phyloP scores from a whole-genome alignment of 2,888 invertebrate genomes.

The Opisthograptis luteolata region DNA sequence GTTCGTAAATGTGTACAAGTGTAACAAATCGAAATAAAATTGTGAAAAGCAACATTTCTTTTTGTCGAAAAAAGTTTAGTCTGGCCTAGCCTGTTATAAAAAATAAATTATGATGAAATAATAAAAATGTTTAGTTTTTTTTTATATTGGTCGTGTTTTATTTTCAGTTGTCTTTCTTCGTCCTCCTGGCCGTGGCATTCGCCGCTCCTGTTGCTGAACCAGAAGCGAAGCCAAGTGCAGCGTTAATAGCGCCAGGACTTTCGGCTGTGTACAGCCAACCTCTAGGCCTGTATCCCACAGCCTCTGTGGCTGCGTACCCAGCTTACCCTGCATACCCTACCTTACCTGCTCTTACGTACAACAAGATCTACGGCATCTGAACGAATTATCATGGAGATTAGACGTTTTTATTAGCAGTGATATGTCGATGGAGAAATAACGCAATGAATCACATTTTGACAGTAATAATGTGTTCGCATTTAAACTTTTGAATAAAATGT shows the following conservation, averaged over 20 bases:
- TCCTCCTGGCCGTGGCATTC: conserved; percentile 47
- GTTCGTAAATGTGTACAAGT: too few species aligned
- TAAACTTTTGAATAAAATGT: neutral
- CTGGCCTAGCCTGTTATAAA: too few species aligned
- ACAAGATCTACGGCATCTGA: conserved; percentile 44
- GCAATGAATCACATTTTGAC: conserved; percentile 52
- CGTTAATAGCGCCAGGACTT: conserved; percentile 10
- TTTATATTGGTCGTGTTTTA: too few species aligned
- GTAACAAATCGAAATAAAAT: too few species aligned
- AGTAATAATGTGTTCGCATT: conserved; percentile 32
- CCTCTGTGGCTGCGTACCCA: conserved; percentile 22
- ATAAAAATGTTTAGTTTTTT: too few species aligned
- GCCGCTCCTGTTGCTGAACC: conserved; percentile 57
- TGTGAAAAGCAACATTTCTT: too few species aligned
- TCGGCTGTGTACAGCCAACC: conserved; percentile 39
- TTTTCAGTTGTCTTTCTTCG: conserved; percentile 49
- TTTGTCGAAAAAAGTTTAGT: too few species aligned
- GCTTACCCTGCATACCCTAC: conserved; percentile 41
- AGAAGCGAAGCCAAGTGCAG: conserved; percentile 35
- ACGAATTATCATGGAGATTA: neutral
- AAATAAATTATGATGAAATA: too few species aligned
- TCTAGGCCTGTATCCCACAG: conserved; percentile 36
- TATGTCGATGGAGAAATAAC: conserved; percentile 6
- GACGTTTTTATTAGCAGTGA: conserved; percentile 13
- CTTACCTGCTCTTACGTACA: conserved; percentile 47